phyloP scores from a whole-genome alignment of 35 echinoderm and acorn worm genomes.

The Lytechinus variegatus region DNA sequence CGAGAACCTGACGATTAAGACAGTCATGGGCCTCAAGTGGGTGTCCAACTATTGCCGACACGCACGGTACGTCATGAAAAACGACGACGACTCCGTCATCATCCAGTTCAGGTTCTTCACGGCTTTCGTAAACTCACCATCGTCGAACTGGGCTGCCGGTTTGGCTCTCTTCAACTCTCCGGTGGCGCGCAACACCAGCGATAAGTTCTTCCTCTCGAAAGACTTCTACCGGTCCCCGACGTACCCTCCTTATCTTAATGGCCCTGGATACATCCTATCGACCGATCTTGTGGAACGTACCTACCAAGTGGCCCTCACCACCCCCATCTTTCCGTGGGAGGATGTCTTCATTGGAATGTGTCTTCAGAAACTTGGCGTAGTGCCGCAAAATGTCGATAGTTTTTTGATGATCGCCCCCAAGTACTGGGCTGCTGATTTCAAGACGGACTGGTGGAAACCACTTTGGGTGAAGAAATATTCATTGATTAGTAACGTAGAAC shows the following conservation, averaged over 20 bases:
- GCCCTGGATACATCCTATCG: slow-evolving; percentile 80
- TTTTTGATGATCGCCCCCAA: neutral
- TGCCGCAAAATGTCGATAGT: neutral
- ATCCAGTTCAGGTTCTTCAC: neutral
- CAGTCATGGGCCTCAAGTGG: slow-evolving; percentile 71
- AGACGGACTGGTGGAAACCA: neutral
- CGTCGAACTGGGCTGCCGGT: slow-evolving; percentile 25
- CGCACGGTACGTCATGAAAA: slow-evolving; percentile 50
- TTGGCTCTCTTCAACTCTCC: neutral
- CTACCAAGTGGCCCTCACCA: neutral
- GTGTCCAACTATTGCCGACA: slow-evolving; percentile 37
- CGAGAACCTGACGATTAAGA: slow-evolving; percentile 69
- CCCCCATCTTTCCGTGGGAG: slow-evolving; percentile 51
- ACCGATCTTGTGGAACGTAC: slow-evolving; percentile 43
- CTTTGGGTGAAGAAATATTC: neutral
- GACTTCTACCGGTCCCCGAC: slow-evolving; percentile 46
- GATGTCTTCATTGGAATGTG: slow-evolving; percentile 63
- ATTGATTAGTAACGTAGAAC: neutral
- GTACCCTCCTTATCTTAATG: slow-evolving; percentile 83
- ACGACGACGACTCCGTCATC: slow-evolving; percentile 48
- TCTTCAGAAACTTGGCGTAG: slow-evolving; percentile 49
- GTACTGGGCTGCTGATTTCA: neutral
- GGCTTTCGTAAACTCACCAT: neutral
- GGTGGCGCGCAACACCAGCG: slow-evolving; percentile 40
- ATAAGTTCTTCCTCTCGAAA: slow-evolving; percentile 63